phyloP scores from a whole-genome alignment of 2,888 invertebrate species.

The Caenorhabditis sp. region DNA sequence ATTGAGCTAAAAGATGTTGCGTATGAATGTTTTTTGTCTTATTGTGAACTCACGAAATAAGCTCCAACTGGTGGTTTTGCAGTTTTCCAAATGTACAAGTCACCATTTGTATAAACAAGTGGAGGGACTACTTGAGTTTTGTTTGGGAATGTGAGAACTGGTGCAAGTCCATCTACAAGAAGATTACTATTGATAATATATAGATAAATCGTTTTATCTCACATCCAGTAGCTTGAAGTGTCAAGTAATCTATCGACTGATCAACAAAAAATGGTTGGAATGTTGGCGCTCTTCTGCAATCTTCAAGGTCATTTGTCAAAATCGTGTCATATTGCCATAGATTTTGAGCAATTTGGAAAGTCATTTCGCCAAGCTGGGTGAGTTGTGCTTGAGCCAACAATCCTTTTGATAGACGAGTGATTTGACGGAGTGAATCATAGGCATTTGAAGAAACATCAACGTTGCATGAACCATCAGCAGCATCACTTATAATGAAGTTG shows the following conservation, averaged over 20 bases:
- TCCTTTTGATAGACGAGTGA: conserved; percentile 28
- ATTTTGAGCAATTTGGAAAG: conserved; percentile 24
- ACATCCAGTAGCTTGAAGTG: conserved; percentile 51
- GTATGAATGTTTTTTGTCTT: background rate
- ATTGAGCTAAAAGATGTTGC: conserved; percentile 26
- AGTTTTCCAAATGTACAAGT: conserved; percentile 47
- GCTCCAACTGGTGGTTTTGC: conserved; percentile 38
- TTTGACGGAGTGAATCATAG: conserved; percentile 18
- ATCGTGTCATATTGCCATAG: conserved; percentile 34
- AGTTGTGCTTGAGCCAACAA: conserved; percentile 36
- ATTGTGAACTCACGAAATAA: conserved; percentile 29
- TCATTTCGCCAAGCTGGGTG: conserved; percentile 27
- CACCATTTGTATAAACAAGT: conserved; percentile 32
- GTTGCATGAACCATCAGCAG: conserved; percentile 40
- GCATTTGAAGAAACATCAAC: conserved; percentile 38
- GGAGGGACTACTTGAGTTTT: conserved; percentile 19
- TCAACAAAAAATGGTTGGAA: conserved; percentile 60
- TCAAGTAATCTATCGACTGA: conserved; percentile 40
- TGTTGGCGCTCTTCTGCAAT: conserved; percentile 52
- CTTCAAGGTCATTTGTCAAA: conserved; percentile 56
- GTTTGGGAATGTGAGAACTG: conserved; percentile 37
- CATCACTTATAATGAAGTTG: conserved; percentile 44
- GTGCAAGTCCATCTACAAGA: conserved; percentile 33
- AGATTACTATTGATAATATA: too few relatives aligned
- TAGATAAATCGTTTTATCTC: conserved; percentile 9